phyloP scores from a whole-genome alignment of 2,888 invertebrate genomes.

The Elmis aenea region DNA sequence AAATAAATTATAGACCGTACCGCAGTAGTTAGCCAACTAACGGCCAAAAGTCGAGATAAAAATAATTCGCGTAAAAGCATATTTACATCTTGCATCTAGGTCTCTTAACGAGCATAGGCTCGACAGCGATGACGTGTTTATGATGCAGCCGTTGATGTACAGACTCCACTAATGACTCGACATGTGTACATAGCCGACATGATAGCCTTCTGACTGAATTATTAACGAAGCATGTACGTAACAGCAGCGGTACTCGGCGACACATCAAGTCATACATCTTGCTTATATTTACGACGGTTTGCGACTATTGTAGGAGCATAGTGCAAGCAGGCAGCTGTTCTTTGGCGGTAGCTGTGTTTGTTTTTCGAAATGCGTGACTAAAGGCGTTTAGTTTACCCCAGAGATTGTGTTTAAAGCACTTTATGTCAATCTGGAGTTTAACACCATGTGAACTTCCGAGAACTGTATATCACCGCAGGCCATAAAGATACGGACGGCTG shows the following conservation, averaged over 20 bases:
- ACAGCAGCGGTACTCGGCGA: constrained; percentile 27
- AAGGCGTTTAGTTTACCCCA: constrained; percentile 38
- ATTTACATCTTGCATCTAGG: no score
- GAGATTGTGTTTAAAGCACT: constrained; percentile 37
- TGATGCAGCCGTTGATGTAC: constrained; percentile 43
- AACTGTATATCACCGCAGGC: constrained; percentile 40
- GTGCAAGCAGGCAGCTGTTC: constrained; percentile 5
- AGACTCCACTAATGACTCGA: constrained; percentile 42
- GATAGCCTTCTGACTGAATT: constrained; percentile 39
- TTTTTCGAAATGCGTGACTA: constrained; percentile 38
- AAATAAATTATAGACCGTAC: no score
- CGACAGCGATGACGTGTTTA: constrained; percentile 41
- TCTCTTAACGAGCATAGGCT: constrained; percentile 33
- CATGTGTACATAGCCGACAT: constrained; percentile 39
- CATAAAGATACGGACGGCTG: constrained; percentile 44
- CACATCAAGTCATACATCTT: constrained; percentile 22
- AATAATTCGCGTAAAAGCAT: no score
- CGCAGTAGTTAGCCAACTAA: no score
- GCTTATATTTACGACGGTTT: constrained; percentile 7
- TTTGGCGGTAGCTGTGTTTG: not conserved
- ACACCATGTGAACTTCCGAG: constrained; percentile 44
- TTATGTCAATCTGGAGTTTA: constrained; percentile 42
- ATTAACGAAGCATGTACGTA: constrained; percentile 38
- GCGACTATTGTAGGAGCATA: not conserved
- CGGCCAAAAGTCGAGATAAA: no score